Evolutionary conservation across 2,797 vertebrate genomes (phyloP).

Genomic region (Poecile montanus): DNA sequence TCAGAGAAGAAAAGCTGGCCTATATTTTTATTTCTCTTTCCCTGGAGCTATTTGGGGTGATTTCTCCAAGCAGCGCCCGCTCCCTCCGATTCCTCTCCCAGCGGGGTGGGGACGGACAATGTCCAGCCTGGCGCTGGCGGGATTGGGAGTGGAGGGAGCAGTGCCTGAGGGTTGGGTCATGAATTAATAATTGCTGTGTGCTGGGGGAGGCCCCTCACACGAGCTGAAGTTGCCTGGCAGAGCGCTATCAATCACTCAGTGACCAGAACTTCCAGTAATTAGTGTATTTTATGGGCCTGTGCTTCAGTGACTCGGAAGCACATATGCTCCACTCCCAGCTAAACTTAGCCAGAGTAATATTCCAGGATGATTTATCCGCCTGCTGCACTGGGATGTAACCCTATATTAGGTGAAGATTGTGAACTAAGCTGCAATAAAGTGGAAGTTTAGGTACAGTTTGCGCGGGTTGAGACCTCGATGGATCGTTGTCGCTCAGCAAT

Average conservation of each 20-base stretch:
- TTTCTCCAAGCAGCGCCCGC: not conserved
- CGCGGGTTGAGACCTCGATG: conserved; percentile 78
- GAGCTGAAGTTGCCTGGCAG: conserved; percentile 82
- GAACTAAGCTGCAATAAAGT: conserved; percentile 82
- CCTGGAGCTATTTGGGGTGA: not conserved
- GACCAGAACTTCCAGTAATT: conserved; percentile 88
- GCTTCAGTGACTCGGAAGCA: conserved; percentile 83
- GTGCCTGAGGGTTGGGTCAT: conserved; percentile 80
- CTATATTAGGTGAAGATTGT: conserved; percentile 78
- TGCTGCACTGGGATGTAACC: conserved; percentile 82
- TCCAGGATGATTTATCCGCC: conserved; percentile 84
- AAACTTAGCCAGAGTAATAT: conserved; percentile 82
- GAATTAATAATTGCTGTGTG: conserved; percentile 81
- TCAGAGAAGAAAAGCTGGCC: not conserved
- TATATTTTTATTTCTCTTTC: not conserved
- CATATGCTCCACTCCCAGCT: conserved; percentile 80
- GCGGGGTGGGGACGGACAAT: not conserved
- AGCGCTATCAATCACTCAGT: conserved; percentile 86
- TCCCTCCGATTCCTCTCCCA: conserved; percentile 5
- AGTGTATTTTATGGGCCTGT: conserved; percentile 86
- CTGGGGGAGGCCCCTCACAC: conserved; percentile 77
- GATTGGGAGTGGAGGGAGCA: conserved; percentile 66
- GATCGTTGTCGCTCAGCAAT: conserved; percentile 70
- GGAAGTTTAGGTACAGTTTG: conserved; percentile 86
- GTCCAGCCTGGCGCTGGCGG: conserved; percentile 63